Base-by-base conservation (phyloP, 2,113 vertebrate genomes). In the Syrrhaptes paradoxus region DNA sequence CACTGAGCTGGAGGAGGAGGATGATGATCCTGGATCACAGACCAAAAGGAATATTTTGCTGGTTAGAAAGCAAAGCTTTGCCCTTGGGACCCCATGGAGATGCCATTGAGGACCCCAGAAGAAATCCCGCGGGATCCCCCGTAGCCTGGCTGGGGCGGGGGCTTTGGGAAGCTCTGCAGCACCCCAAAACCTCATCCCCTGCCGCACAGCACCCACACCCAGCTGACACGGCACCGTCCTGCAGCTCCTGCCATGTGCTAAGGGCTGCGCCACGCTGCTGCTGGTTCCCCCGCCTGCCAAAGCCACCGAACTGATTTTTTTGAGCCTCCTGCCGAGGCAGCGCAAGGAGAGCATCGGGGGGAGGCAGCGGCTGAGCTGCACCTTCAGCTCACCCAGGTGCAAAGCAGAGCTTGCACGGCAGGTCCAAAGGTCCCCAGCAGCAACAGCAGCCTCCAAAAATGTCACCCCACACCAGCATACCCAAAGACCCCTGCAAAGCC, bases 321-420 rank as follows among this genome's bases (percentile, higher is more conserved):
- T 41, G 34, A 79, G 66, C 6, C 19, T 22, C 18, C 20, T 11
- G 65, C 12, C 21, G 4, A 66, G 10, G 63, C 14, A 38, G 12
- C 48, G 15, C 1, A 0, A 45, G 66, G 46, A 34, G 16, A 46
- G 38, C 10, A 2, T 49, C 57, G 70, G 45, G 2, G 2, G 46
- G 28, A 41, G 36, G 46, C 68, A 73, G 51, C 0, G 17, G 31
- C 31, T 25, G 25, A 73, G 31, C 22, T 55, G 67, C 32, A 28
- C 31, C 52, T 38, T 24, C n/a, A 71, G 55, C 57, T 46, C 2
- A 2, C 36, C 58, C 14, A 15, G 34, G 34, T 34, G 13, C 41
- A 22, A 22, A 46, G 38, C 38, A 41, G 38, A 41, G 38, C 38
- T 41, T 41, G 38, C 38, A 41, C 38, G 12, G 68, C 36, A 13